These are phyloP conservation scores for Furcula furcula DNA, from an alignment of 2,888 invertebrate species.

Conservation along the genomic window DNA sequence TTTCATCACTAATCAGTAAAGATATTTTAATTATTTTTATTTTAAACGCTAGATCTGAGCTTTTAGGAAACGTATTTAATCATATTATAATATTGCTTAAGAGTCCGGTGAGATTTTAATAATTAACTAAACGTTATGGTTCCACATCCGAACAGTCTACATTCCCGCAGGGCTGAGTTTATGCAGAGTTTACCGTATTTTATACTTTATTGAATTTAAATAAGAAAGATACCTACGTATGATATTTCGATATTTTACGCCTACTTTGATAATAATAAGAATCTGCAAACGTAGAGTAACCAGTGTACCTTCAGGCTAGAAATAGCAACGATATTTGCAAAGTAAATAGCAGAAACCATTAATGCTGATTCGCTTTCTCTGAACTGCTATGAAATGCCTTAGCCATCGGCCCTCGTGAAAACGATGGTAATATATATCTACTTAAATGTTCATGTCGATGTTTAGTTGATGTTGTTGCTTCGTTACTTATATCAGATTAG, in stretches of 20 bases:
- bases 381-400: too few species aligned
- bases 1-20: slow-evolving; percentile 37
- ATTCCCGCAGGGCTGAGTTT: too few species aligned
- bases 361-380: too few species aligned
- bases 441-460: slow-evolving; percentile 49
- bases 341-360: too few species aligned
- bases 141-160: slow-evolving; percentile 44
- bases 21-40: slow-evolving; percentile 34
- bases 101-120: slow-evolving; percentile 24
- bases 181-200: too few species aligned
- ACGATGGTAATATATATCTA: slow-evolving; percentile 8
- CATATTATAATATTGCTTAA: slow-evolving; percentile 20
- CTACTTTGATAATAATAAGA: too few species aligned
- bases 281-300: too few species aligned
- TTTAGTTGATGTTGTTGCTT: slow-evolving; percentile 79
- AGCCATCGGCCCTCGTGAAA: background rate
- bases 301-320: too few species aligned
- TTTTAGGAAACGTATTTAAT: slow-evolving; percentile 48
- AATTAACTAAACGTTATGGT: slow-evolving; percentile 36
- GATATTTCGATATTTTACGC: too few species aligned
- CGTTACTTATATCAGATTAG: slow-evolving; percentile 52
- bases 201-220: too few species aligned
- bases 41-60: slow-evolving; percentile 48
- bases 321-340: too few species aligned
- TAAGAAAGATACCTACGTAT: too few species aligned